These are phyloP conservation scores for Sarcophaga peregrina DNA, from an alignment of 1,140 invertebrate species.

Conservation along the genomic window DNA sequence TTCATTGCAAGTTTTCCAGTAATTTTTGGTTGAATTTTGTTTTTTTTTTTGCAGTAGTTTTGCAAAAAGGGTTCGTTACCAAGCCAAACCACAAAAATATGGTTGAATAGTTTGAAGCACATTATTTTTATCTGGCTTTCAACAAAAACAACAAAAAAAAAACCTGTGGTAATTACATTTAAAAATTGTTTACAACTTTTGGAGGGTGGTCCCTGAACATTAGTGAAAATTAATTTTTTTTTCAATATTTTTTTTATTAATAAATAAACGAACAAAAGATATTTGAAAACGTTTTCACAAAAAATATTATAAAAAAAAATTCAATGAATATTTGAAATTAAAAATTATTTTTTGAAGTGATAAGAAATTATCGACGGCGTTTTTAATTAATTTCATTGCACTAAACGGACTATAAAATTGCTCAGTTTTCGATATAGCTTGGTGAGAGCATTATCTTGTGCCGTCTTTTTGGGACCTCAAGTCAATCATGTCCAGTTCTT, in stretches of 20 bases:
- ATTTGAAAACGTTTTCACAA: background rate
- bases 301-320: too few relatives aligned
- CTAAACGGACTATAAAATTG: too few relatives aligned
- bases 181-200: background rate
- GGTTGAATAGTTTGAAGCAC: background rate
- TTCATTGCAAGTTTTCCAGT: background rate
- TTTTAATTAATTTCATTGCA: too few relatives aligned
- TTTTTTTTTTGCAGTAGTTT: constrained; percentile 4
- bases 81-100: background rate
- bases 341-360: background rate
- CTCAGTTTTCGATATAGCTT: too few relatives aligned
- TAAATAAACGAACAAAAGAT: background rate
- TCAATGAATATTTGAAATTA: background rate
- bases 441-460: too few relatives aligned
- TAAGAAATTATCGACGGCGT: too few relatives aligned
- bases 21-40: background rate
- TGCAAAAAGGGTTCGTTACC: background rate
- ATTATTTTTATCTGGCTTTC: too few relatives aligned
- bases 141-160: background rate
- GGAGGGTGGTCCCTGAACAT: background rate
- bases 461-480: too few relatives aligned
- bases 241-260: too few relatives aligned
- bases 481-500: too few relatives aligned
- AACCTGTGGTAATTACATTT: background rate
- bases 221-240: background rate